phyloP scores from a whole-genome alignment of 1,140 invertebrate genomes.

The Atta texana region DNA sequence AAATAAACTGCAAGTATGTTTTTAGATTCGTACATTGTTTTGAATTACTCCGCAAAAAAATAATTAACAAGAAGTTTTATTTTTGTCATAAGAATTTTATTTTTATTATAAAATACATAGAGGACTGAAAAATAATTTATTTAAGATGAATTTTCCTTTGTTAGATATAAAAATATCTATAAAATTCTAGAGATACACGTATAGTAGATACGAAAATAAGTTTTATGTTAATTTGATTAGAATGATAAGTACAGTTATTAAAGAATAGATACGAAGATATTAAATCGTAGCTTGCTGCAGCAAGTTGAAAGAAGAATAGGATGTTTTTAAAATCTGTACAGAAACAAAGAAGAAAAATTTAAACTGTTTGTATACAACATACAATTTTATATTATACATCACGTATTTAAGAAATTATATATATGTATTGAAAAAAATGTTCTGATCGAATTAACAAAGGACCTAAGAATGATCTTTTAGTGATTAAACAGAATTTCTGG shows the following conservation, averaged over 20 bases:
- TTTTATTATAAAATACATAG: neutral
- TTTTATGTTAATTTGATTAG: neutral
- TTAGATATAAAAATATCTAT: conserved; percentile 37
- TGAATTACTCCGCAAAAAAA: neutral
- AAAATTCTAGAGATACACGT: neutral
- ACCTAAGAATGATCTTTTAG: too few species aligned
- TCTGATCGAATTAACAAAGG: too few species aligned
- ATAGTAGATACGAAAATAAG: conserved; percentile 17
- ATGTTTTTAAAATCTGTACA: conserved; percentile 39
- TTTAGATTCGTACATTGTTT: neutral
- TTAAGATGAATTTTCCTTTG: neutral
- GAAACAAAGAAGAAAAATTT: neutral
- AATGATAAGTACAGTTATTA: neutral
- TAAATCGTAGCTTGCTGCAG: conserved; percentile 43
- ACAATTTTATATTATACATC: too few species aligned
- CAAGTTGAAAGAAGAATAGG: conserved; percentile 50
- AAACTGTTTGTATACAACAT: neutral
- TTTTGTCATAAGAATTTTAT: neutral
- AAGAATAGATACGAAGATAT: neutral
- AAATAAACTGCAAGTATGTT: neutral
- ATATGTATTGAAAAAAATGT: neutral
- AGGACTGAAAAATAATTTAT: neutral
- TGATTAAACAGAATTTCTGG: too few species aligned
- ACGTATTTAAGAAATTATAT: neutral
- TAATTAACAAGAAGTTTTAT: neutral